Conservation (phyloP, 2,888 invertebrate genomes). For the Lepidonotus clava region DNA sequence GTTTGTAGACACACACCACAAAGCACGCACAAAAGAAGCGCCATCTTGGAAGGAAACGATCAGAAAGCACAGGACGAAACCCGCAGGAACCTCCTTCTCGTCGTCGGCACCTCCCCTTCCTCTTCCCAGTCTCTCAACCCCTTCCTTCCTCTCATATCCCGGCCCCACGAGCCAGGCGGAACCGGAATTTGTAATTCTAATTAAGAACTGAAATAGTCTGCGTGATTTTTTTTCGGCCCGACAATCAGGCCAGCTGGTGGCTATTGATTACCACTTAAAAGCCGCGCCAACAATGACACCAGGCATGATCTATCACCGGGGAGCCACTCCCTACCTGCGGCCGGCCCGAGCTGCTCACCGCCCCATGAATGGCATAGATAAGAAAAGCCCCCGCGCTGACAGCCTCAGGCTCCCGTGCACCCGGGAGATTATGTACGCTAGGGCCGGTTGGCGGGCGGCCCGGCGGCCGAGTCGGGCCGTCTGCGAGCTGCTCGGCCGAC, state of each 20-base stretch:
- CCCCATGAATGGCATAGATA: conserved; percentile 17
- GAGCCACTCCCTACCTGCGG: conserved; percentile 36
- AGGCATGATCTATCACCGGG: conserved; percentile 50
- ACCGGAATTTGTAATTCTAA: conserved; percentile 43
- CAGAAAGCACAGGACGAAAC: background rate
- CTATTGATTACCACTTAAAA: conserved; percentile 45
- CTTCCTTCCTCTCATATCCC: background rate
- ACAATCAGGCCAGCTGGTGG: conserved; percentile 44
- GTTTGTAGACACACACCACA: background rate
- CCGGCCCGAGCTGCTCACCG: conserved; percentile 44
- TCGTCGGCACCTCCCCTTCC: background rate
- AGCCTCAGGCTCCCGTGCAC: conserved; percentile 23
- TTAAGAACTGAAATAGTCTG: conserved; percentile 40
- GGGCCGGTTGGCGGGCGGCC: background rate
- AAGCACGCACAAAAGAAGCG: conserved; percentile 11
- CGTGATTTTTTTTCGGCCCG: background rate
- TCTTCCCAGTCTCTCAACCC: background rate
- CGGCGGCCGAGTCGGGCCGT: background rate
- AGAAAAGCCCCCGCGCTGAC: background rate
- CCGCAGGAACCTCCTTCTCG: background rate
- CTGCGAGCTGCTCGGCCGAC: background rate
- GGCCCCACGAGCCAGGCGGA: background rate
- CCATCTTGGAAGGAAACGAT: conserved; percentile 23
- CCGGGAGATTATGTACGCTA: conserved; percentile 5
- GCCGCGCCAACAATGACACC: conserved; percentile 51